Conservation (phyloP, 2,113 vertebrate genomes). For the Pionites leucogaster region DNA sequence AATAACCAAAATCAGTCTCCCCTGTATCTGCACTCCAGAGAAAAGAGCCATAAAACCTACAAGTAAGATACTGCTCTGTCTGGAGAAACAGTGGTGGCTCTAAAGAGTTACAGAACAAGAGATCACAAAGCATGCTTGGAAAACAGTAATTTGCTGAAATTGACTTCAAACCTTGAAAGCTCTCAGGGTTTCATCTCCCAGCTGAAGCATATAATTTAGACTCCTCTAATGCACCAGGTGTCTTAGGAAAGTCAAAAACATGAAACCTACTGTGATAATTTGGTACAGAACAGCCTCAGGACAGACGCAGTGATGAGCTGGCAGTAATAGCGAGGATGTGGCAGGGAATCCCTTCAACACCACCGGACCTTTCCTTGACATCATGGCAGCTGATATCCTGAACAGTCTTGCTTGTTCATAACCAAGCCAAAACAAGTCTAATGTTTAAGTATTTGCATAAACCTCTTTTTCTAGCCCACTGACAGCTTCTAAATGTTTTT, state of each 20-base stretch:
- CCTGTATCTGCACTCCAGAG: background rate
- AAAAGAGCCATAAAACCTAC: background rate
- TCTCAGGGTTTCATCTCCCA: background rate
- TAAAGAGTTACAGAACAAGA: background rate
- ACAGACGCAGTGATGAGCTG: background rate
- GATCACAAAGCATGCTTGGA: background rate
- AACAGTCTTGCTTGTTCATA: background rate
- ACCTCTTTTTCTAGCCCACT: background rate
- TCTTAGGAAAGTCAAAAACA: background rate
- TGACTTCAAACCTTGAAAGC: background rate
- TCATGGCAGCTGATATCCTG: background rate
- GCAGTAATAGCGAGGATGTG: fast-evolving
- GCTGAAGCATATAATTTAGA: background rate
- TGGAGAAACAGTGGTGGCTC: background rate
- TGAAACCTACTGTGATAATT: fast-evolving
- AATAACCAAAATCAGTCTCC: background rate
- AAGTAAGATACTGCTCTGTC: background rate
- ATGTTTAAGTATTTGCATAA: background rate
- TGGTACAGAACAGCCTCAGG: background rate
- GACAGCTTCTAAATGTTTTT: background rate
- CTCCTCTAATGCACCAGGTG: background rate
- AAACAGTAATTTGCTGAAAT: background rate
- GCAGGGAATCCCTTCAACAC: background rate
- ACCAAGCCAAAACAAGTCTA: background rate
- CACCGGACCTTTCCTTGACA: background rate